These are phyloP conservation scores for Actinemys pallida DNA, from an alignment of 2,113 vertebrate species.

Conservation along the genomic window DNA sequence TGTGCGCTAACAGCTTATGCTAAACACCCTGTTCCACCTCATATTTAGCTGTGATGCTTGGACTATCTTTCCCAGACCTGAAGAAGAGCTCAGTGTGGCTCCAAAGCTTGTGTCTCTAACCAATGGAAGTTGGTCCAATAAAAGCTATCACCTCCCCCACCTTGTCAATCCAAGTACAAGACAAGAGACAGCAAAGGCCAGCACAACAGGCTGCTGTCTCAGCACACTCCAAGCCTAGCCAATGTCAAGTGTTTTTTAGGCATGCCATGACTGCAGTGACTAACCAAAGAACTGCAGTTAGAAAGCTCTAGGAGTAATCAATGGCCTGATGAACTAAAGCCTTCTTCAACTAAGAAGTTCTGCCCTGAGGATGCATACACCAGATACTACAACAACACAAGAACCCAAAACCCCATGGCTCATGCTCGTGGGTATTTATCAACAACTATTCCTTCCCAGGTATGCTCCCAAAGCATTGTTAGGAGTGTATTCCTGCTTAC, in stretches of 20 bases:
- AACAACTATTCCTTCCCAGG: accelerated
- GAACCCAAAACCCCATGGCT: accelerated
- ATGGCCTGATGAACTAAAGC: not conserved
- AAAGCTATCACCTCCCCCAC: not conserved
- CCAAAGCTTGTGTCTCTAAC: not conserved
- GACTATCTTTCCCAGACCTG: not conserved
- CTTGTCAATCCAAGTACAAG: not conserved
- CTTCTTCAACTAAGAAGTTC: not conserved
- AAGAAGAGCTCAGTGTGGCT: not conserved
- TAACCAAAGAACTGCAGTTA: not conserved
- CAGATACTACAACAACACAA: no score
- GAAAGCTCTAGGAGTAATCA: not conserved
- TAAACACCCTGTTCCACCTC: not conserved
- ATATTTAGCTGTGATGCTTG: not conserved
- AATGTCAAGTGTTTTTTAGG: not conserved
- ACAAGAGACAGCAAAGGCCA: not conserved
- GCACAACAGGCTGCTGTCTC: not conserved
- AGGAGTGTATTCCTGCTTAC: accelerated
- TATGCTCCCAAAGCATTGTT: not conserved
- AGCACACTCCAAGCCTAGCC: not conserved
- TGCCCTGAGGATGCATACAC: no score
- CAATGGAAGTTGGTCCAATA: not conserved
- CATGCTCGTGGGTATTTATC: accelerated
- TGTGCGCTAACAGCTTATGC: not conserved
- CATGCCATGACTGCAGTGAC: not conserved